Base-by-base conservation (phyloP, 2,113 vertebrate genomes). In the Tupaia chinensis region DNA sequence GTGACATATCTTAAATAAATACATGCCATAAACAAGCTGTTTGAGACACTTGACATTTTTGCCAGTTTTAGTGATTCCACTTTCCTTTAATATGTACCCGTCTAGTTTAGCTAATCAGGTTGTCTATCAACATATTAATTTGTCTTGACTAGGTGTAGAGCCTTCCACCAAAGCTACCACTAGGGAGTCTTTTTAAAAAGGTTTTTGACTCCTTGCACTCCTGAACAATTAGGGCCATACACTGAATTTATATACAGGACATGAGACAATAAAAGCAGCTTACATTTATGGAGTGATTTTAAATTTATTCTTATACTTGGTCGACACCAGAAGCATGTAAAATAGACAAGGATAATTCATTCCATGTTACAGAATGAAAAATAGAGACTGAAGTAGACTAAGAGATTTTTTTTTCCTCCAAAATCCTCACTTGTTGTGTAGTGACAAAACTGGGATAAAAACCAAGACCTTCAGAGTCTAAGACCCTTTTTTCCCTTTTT, bases 311-410 rank as follows among this genome's bases (percentile, higher is more conserved):
- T 74, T 23, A 23, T 77, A 29, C 5, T 54, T 84, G 25, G 16
- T 68, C 6, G 93, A 69, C 14, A 34, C 14, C 61, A 83, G 74
- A 65, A 91, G 80, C 32, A 63, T 9, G 29, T 69, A 63, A 79
- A 92, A n/a, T 29, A 69, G 22, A 4, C 16, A 29, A 58, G 17
- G 54, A 82, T 53, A 58, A 63, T 66, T 19, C 53, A 80, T 22
- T 73, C 4, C 54, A 66, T 53, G 80, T 88, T 94, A 68, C 23
- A 65, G 81, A 94, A 94, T 76, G 58, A 77, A 92, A 80, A 72
- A 20, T 32, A 72, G 29, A 95, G 61, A 27, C 14, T 2, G 56
- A 81, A 25, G 56, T 56, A 90, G 29, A 81, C 81, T 13, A 78
- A 87, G 32, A 77, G 54, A 73, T 54, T 85, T 82, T 92, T 29